A percentile compares a stretch with the other conserved stretches of the same genome.
These are phyloP conservation scores for Kryptopterus vitreolus DNA, from an alignment of 2,797 vertebrate species.

Conservation along the genomic window DNA sequence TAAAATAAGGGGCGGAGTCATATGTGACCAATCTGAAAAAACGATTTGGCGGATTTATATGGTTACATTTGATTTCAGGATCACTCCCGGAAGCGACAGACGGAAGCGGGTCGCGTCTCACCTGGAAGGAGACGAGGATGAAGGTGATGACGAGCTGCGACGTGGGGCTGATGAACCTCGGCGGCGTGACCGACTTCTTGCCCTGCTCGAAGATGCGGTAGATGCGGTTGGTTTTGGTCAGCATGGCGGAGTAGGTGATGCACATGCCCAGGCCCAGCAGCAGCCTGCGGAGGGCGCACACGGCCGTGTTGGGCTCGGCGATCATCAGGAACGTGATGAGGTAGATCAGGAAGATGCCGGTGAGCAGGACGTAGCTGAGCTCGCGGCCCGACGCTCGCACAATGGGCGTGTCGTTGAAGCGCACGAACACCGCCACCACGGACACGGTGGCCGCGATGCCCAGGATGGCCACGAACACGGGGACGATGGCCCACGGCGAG, in stretches of 20 bases:
- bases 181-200: conserved; percentile 84
- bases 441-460: conserved; percentile 80
- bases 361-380: conserved; percentile 87
- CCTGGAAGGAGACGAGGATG: conserved; percentile 81
- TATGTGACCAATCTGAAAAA: neutral
- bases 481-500: conserved; percentile 83
- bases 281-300: conserved; percentile 82
- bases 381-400: conserved; percentile 87
- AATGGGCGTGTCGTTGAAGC: conserved; percentile 86
- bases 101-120: conserved; percentile 41
- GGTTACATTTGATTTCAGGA: too few relatives aligned
- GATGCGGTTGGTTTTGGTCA: conserved; percentile 92
- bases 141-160: conserved; percentile 89
- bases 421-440: conserved; percentile 78
- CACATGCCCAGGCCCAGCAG: conserved; percentile 86
- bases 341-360: conserved; percentile 81
- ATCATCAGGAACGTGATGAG: conserved; percentile 91
- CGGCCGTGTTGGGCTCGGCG: conserved; percentile 76
- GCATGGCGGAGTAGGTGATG: conserved; percentile 86
- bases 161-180: conserved; percentile 89
- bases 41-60: too few relatives aligned
- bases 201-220: conserved; percentile 91
- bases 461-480: conserved; percentile 79
- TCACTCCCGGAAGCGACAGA: neutral
- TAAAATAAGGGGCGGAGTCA: neutral